Conservation (phyloP, 2,113 vertebrate species). For the Elanus axillaris region DNA sequence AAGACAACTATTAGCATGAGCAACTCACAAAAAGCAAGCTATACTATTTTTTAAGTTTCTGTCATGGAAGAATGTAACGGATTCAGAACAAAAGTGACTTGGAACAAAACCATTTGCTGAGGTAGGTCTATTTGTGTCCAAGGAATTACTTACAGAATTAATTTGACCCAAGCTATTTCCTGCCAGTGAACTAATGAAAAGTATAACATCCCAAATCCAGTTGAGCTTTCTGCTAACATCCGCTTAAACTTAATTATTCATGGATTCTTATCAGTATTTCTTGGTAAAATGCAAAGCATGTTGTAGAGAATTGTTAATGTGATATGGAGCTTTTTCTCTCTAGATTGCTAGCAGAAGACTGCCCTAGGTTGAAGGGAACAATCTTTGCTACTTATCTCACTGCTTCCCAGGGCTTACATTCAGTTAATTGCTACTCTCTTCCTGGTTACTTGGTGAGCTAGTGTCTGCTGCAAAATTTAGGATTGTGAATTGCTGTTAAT, state of each 20-base stretch:
- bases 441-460: not conserved
- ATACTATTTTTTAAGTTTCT: not conserved
- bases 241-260: slow-evolving; percentile 46
- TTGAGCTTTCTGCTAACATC: slow-evolving; percentile 23
- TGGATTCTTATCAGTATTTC: slow-evolving; percentile 6
- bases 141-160: not conserved
- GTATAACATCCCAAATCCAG: not conserved
- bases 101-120: not conserved
- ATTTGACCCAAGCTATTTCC: slow-evolving; percentile 5
- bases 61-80: not conserved
- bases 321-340: not conserved
- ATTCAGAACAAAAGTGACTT: not conserved
- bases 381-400: not conserved
- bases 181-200: not conserved
- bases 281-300: not conserved
- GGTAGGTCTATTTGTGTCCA: not conserved
- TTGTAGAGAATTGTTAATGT: not conserved
- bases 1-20: not conserved
- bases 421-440: not conserved
- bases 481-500: not conserved
- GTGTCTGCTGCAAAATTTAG: not conserved
- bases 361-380: not conserved
- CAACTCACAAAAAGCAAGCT: not conserved
- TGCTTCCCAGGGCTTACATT: not conserved
- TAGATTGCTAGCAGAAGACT: not conserved